Evolutionary conservation across 53 echinoderm and acorn worm species (phyloP).

Genomic region (Hippasteria phrygiana): DNA sequence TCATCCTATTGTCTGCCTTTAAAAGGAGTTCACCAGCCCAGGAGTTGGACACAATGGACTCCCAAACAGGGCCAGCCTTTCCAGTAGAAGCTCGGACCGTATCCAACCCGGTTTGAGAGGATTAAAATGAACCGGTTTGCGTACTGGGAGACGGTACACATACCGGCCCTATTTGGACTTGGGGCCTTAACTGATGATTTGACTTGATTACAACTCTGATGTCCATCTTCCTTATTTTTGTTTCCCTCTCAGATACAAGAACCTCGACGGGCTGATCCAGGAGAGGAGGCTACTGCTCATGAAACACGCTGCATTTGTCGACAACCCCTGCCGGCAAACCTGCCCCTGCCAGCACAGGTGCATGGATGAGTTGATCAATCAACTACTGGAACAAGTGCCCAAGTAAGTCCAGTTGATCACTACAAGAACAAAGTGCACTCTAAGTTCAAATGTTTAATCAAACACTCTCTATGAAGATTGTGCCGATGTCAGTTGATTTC

Average conservation of each 20-base stretch:
- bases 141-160: too few relatives aligned
- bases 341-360: slow-evolving; percentile 79
- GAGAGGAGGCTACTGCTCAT: slow-evolving; percentile 78
- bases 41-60: too few relatives aligned
- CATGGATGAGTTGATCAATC: slow-evolving; percentile 85
- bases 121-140: too few relatives aligned
- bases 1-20: too few relatives aligned
- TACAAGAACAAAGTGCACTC: neutral
- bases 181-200: too few relatives aligned
- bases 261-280: slow-evolving; percentile 68
- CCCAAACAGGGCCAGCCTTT: too few relatives aligned
- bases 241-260: slow-evolving; percentile 71
- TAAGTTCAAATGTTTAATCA: too few relatives aligned
- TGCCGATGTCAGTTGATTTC: neutral
- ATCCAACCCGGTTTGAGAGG: too few relatives aligned
- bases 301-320: slow-evolving; percentile 85
- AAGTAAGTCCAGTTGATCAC: slow-evolving; percentile 55
- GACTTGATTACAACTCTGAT: too few relatives aligned
- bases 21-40: too few relatives aligned
- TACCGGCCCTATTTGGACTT: too few relatives aligned
- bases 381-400: slow-evolving; percentile 68
- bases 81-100: too few relatives aligned
- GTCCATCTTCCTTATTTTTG: slow-evolving; percentile 34
- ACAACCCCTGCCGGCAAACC: slow-evolving; percentile 81
- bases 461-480: neutral